Base-by-base conservation (phyloP, 1,140 invertebrate species). In the Planococcus citri region DNA sequence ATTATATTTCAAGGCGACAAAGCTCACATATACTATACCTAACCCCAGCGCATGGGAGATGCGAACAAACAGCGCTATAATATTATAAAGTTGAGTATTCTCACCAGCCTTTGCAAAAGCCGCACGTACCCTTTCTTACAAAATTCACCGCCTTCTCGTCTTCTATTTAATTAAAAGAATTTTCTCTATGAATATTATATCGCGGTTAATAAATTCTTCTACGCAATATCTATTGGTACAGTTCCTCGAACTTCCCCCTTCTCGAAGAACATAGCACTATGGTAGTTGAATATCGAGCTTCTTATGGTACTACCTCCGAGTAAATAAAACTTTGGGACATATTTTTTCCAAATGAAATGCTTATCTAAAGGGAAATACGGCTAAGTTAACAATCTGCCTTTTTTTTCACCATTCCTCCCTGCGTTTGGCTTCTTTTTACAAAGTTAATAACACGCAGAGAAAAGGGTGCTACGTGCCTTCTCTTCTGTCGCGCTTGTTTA, bases 401-500 rank as follows among this genome's bases (percentile, higher is more conserved):
- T 14, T 51, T 17, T 51, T 51, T n/a, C 17, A 2, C 41, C 41
- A 14, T 20, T 20, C n/a, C 6, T 51, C n/a, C 10, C 10, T n/a
- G 10, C 17, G 4, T 51, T 51, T n/a, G 10, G 10, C 6, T 51
- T 51, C 41, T 14, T 17, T 20, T 51, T 51, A 17, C n/a, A 3
- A 51, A 51, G 41, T 51, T 51, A 51, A 51, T 51, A 51, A 51
- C 41, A 20, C 12, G 41, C 12, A 51, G 41, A 51, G 41, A 33
- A 33, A 33, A 33, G 12, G 41, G 41, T 51, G 41, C 29, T 12
- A 12, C 29, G 29, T 33, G 29, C 29, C 29, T 58, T 58, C 21
- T 64, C 60, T 64, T 64, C 60, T 64, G 60, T 64, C 60, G 60
- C 51, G 17, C 60, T 25, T 64, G 21, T 64, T 64, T 25, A 64